phyloP scores from a whole-genome alignment of 1,140 invertebrate species.

The Hydropsyche tenuis region DNA sequence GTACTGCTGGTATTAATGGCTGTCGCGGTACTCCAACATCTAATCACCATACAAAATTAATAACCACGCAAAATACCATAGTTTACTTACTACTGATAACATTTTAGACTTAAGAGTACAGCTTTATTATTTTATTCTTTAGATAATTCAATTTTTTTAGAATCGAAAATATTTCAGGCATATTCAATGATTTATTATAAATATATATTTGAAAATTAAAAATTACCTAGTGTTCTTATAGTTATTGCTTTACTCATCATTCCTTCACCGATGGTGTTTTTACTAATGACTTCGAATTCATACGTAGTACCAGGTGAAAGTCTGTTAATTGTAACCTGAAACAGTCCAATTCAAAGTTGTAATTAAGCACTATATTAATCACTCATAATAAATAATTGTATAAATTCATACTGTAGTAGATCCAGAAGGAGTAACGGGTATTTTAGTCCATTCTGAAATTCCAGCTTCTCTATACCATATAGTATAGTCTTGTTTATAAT shows the following conservation, averaged over 20 bases:
- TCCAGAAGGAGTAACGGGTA: conserved; percentile 90
- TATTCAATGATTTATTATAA: not conserved
- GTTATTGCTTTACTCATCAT: conserved; percentile 93
- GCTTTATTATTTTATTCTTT: not conserved
- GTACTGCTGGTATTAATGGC: conserved; percentile 58
- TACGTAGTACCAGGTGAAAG: conserved; percentile 89
- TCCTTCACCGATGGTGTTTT: conserved; percentile 92
- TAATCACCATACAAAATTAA: conserved; percentile 51
- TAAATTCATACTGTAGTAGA: conserved; percentile 69
- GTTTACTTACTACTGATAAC: not conserved
- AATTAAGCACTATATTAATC: not conserved
- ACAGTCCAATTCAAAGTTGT: conserved; percentile 12
- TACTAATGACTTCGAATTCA: conserved; percentile 95
- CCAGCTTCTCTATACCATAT: conserved; percentile 89
- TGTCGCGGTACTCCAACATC: conserved; percentile 66
- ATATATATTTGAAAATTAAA: conserved; percentile 34
- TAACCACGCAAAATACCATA: not conserved
- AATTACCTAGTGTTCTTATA: conserved; percentile 87
- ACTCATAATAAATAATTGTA: not conserved
- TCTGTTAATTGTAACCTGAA: conserved; percentile 86
- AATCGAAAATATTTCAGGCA: not conserved
- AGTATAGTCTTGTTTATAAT: conserved; percentile 93
- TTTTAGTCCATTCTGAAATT: conserved; percentile 86
- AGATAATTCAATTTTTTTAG: not conserved
- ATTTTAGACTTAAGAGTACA: not conserved